Percentiles rank a stretch among this genome's conserved stretches.
phyloP scores from a whole-genome alignment of 2,888 invertebrate species.

The Harpalus rufipes region DNA sequence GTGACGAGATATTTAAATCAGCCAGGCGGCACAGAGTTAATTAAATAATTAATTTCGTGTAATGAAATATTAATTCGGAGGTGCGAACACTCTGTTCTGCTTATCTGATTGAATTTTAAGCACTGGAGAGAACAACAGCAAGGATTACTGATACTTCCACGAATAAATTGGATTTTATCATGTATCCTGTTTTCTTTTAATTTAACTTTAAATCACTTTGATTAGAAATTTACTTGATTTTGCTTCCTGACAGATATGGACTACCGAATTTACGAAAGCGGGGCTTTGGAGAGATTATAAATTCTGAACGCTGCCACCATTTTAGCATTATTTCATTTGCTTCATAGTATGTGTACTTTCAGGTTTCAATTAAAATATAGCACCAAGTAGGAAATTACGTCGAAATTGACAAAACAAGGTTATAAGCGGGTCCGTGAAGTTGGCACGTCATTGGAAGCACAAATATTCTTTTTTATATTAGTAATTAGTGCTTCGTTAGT shows the following conservation, averaged over 20 bases:
- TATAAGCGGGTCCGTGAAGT: no score
- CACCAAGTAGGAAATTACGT: no score
- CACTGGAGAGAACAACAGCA: slow-evolving; percentile 47
- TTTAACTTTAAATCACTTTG: slow-evolving; percentile 42
- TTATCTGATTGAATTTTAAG: slow-evolving; percentile 62
- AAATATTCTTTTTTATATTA: no score
- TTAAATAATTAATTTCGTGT: slow-evolving; percentile 56
- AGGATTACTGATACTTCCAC: slow-evolving; percentile 42
- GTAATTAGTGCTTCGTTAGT: no score
- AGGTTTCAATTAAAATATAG: no score
- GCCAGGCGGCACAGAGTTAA: slow-evolving; percentile 19
- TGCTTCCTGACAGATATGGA: not conserved
- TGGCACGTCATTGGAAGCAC: no score
- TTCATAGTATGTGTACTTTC: no score
- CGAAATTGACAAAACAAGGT: no score
- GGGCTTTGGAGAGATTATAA: not conserved
- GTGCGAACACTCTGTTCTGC: slow-evolving; percentile 43
- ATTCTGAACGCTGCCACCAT: not conserved
- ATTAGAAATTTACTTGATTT: slow-evolving; percentile 27
- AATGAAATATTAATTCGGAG: slow-evolving; percentile 61
- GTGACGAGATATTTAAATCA: slow-evolving; percentile 50
- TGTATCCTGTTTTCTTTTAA: slow-evolving; percentile 62
- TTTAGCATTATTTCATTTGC: not conserved
- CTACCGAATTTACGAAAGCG: not conserved
- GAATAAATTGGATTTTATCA: slow-evolving; percentile 58